These are phyloP conservation scores for Odobenus rosmarus DNA, from an alignment of 2,113 vertebrate genomes.

Conservation along the genomic window DNA sequence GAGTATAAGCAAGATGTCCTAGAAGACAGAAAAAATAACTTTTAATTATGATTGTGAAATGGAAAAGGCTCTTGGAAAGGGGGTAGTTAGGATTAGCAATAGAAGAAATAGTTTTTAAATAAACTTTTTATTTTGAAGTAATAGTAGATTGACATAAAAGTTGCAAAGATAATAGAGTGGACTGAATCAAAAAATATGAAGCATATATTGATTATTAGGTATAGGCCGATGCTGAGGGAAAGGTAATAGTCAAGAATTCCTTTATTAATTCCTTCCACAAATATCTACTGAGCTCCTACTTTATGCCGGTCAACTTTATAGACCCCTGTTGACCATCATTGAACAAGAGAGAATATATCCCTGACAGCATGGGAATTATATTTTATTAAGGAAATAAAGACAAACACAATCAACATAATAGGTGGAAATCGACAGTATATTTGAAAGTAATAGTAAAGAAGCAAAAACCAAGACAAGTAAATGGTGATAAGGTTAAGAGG, in stretches of 20 bases:
- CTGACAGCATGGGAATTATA: not conserved
- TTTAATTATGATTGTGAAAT: not conserved
- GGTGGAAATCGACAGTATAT: not conserved
- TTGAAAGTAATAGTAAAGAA: not conserved
- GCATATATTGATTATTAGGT: not conserved
- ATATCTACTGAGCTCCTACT: not conserved
- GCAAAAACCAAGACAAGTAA: not conserved
- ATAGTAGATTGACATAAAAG: not conserved
- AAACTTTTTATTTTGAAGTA: not conserved
- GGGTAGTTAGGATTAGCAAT: not conserved
- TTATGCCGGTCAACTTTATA: not conserved
- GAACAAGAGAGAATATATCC: not conserved
- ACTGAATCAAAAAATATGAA: not conserved
- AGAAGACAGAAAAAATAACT: not conserved
- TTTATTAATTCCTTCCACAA: not conserved
- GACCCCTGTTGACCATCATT: not conserved
- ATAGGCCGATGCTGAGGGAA: fast-evolving
- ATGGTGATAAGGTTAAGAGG: not conserved
- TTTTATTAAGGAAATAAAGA: not conserved
- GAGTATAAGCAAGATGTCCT: not conserved
- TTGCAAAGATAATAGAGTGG: not conserved
- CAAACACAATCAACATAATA: not conserved
- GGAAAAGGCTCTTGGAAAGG: not conserved
- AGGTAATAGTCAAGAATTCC: not conserved
- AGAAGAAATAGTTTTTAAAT: not conserved